These are phyloP conservation scores for Thinocorus orbignyianus DNA, from an alignment of 2,113 vertebrate species.

Conservation along the genomic window DNA sequence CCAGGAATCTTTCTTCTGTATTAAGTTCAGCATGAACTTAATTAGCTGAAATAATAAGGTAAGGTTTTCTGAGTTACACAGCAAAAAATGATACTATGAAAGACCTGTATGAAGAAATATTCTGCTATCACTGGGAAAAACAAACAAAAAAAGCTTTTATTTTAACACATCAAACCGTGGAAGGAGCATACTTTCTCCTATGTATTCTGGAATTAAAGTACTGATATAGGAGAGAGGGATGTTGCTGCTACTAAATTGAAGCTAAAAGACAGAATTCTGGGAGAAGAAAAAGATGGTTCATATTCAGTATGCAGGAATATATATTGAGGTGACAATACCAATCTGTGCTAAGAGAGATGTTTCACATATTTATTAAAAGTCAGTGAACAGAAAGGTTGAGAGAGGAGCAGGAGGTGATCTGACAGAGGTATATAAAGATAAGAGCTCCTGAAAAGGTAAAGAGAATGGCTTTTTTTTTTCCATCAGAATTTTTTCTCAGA, in stretches of 20 bases:
- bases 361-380: slow-evolving; percentile 63
- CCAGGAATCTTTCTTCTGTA: background rate
- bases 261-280: slow-evolving; percentile 10
- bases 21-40: background rate
- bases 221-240: background rate
- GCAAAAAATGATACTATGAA: background rate
- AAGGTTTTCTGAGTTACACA: background rate
- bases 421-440: slow-evolving; percentile 17
- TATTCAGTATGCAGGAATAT: slow-evolving; percentile 11
- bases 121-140: background rate
- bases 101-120: background rate
- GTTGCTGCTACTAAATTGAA: slow-evolving; percentile 12
- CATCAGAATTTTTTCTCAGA: background rate
- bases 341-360: slow-evolving; percentile 54
- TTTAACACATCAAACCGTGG: background rate
- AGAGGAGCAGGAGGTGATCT: slow-evolving; percentile 40
- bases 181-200: background rate
- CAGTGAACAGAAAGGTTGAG: slow-evolving; percentile 50
- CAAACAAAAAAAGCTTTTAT: background rate
- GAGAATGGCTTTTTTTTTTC: background rate
- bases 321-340: slow-evolving; percentile 51
- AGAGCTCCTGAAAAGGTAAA: slow-evolving; percentile 30
- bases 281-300: background rate
- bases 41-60: background rate
- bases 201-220: slow-evolving; percentile 19